These are phyloP conservation scores for Montipora efflorescens DNA, from an alignment of 64 coral and sea anemone species.

Conservation along the genomic window DNA sequence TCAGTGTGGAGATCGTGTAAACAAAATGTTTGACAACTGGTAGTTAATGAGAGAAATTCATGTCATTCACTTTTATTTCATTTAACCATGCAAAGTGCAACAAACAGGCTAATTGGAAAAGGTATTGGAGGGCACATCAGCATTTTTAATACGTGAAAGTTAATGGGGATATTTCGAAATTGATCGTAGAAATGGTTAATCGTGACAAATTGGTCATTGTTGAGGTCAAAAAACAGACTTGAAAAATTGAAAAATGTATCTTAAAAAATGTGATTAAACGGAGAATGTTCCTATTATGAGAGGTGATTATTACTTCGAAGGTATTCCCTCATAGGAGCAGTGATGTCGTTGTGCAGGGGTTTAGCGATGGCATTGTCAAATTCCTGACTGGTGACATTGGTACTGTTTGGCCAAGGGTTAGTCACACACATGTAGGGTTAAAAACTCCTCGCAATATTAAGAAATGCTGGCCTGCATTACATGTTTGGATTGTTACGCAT, in stretches of 20 bases:
- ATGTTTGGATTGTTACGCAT: too few relatives aligned
- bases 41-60: background rate
- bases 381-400: background rate
- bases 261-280: background rate
- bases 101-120: too few relatives aligned
- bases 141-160: too few relatives aligned
- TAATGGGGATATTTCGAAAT: too few relatives aligned
- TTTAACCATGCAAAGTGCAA: too few relatives aligned
- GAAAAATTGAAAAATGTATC: background rate
- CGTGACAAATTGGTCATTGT: too few relatives aligned
- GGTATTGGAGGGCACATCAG: too few relatives aligned
- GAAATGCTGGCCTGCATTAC: too few relatives aligned
- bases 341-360: background rate
- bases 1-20: too few relatives aligned
- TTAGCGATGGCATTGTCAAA: background rate
- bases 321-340: constrained; percentile 9
- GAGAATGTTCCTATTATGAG: background rate
- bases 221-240: background rate
- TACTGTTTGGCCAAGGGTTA: constrained; percentile 2
- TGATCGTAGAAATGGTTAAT: too few relatives aligned
- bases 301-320: constrained; percentile 1
- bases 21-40: background rate
- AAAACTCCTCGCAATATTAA: too few relatives aligned
- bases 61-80: too few relatives aligned
- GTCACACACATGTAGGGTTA: background rate